Evolutionary conservation across 2,113 vertebrate genomes (phyloP), one percentile per base, ranked within the genome.

Genomic region (Hyaena hyaena): DNA sequence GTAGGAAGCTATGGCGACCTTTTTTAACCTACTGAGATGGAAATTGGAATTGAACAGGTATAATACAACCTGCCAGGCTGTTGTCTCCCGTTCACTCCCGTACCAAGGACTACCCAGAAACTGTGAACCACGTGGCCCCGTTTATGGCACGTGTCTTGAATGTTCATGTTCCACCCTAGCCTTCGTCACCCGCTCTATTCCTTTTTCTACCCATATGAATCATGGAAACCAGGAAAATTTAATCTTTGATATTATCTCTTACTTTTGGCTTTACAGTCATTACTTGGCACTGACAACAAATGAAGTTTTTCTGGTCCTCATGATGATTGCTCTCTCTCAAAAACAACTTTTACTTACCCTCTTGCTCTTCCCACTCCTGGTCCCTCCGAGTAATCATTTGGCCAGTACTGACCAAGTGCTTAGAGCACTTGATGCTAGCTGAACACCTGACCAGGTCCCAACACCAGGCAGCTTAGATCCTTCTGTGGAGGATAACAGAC

Each of bases 231-330:
- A 90, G 68, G 55, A 69, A 73, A 77, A 19, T 10, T 63, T 83
- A 9, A 16, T 11, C 88, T 76, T 90, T 48, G 16, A 68, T 50
- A 11, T 71, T 76, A 39, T 92, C 74, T 84, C 19, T 97, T 17
- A 68, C 45, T 91, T 95, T 74, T 43, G 45, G 73, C 43, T 94
- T 93, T 91, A 69, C 0, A 63, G 10, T 91, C 53, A 90, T 80
- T 82, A 24, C 92, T 86, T 89, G 15, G 50, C 86, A 84, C 58
- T 80, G 48, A 80, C 9, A 48, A 28, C 45, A 58, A 10, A 76
- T 80, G 55, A 79, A 45, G 9, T 82, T 89, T 90, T 50, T 88
- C 48, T 95, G 33, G 28, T 80, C 89, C 88, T 92, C 73, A 21
- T 83, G 7, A 43, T 71, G 84, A 74, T 69, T 74, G 43, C 17